These are phyloP conservation scores for Ectemnius lituratus DNA, from an alignment of 2,888 invertebrate genomes.

Conservation along the genomic window DNA sequence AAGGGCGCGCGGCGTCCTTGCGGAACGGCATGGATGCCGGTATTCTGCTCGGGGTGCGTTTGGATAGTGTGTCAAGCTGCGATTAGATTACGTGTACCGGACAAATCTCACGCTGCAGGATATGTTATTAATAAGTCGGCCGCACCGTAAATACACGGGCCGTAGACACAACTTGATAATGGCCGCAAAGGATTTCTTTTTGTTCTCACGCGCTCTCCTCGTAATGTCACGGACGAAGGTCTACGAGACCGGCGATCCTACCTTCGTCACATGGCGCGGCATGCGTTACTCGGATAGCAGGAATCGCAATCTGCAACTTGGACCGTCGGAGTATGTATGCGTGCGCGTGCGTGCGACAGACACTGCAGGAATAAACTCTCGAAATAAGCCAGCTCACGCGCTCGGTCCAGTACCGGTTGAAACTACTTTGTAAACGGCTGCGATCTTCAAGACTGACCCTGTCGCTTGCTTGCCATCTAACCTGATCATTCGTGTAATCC, in stretches of 20 bases:
- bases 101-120: background rate
- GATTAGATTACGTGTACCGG: conserved; percentile 26
- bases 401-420: background rate
- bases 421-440: background rate
- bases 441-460: background rate
- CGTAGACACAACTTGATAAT: conserved; percentile 1
- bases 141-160: no score
- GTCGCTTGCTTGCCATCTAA: no score
- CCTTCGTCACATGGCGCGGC: background rate
- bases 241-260: background rate
- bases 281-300: background rate
- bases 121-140: no score
- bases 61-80: conserved; percentile 17
- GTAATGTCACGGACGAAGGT: conserved; percentile 14
- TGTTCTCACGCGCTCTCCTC: background rate
- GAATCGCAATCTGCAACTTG: background rate
- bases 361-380: conserved; percentile 1
- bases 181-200: background rate
- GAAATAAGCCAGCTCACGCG: background rate
- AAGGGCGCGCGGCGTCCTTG: conserved; percentile 25
- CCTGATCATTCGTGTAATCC: no score
- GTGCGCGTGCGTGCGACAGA: conserved; percentile 7
- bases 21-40: background rate
- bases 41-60: conserved; percentile 23
- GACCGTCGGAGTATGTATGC: conserved; percentile 1